Evolutionary conservation across 2,113 vertebrate species (phyloP), one percentile per base, ranked within the genome.

Genomic region (Seriola dumerili): DNA sequence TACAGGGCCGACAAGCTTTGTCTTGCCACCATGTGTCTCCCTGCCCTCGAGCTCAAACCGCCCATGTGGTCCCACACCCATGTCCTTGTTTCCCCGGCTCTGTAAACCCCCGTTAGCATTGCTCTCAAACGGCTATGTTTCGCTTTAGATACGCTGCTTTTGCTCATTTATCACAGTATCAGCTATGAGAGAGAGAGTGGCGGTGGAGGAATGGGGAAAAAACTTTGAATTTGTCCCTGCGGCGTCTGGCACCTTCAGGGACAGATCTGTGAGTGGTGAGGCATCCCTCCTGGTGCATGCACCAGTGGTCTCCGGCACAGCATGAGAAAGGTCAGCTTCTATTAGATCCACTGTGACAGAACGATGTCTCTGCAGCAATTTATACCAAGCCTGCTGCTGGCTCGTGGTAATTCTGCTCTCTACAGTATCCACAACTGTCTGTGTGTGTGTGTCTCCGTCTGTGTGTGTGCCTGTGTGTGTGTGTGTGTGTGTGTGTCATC

Each of bases 1-100:
- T 13, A 48, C 4, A 54, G 68, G 63, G 63, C 65, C 70, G 70
- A 73, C 85, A 86, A 74, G 92, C 83, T 74, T 62, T 2, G 36
- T 87, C 89, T 86, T 88, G 89, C 76, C 8, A 54, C 52, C 80
- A 38, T 84, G 80, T 72, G 80, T 83, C 80, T 89, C 68, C 73
- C 67, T 89, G 85, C 90, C 87, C 83, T 11, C 2, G 13, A 79
- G 90, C 36, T 80, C 11, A 61, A 57, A 52, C 76, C 38, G 4
- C 69, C 78, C 67, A 29, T 70, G 71, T 71, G 79, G 63, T 88
- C 69, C 87, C 78, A 83, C 85, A 25, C 86, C 80, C 84, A 55
- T 78, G 75, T 76, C 80, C 78, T 84, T 48, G 50, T 87, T 86
- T 85, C 29, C n/a, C 29, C 21, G 8, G 50, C 75, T 84, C 61